phyloP scores from a whole-genome alignment of 2,888 invertebrate genomes.

The Saturnia japonica region DNA sequence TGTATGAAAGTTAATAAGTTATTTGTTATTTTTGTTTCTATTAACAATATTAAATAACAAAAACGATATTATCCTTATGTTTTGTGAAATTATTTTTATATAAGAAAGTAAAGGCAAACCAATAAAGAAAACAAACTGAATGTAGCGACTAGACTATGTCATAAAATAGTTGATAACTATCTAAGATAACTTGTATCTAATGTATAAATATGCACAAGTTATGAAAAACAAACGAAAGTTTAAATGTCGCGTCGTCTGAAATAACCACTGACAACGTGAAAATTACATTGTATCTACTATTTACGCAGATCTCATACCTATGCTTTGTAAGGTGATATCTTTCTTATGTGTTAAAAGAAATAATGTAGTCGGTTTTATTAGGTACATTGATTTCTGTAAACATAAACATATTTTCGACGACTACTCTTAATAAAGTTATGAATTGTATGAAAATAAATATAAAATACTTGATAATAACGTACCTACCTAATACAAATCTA shows the following conservation, averaged over 20 bases:
- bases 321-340: conserved; percentile 27
- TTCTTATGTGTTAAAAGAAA: conserved; percentile 26
- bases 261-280: conserved; percentile 7
- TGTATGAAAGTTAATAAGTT: too few species aligned
- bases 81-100: too few species aligned
- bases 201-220: background rate
- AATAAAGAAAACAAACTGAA: background rate
- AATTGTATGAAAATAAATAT: background rate
- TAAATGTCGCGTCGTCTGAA: conserved; percentile 21
- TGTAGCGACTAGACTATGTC: background rate
- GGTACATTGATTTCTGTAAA: conserved; percentile 30
- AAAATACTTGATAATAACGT: background rate
- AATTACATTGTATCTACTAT: conserved; percentile 19
- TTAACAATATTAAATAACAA: too few species aligned
- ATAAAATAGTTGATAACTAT: background rate
- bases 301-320: conserved; percentile 26
- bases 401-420: conserved; percentile 7
- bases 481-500: background rate
- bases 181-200: conserved; percentile 1
- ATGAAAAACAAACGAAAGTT: conserved; percentile 14
- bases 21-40: too few species aligned
- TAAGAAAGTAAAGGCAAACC: too few species aligned
- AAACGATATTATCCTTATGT: too few species aligned
- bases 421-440: background rate
- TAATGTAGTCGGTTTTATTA: conserved; percentile 33